phyloP scores from a whole-genome alignment of 2,888 invertebrate genomes.

The Lumbricus terrestris region DNA sequence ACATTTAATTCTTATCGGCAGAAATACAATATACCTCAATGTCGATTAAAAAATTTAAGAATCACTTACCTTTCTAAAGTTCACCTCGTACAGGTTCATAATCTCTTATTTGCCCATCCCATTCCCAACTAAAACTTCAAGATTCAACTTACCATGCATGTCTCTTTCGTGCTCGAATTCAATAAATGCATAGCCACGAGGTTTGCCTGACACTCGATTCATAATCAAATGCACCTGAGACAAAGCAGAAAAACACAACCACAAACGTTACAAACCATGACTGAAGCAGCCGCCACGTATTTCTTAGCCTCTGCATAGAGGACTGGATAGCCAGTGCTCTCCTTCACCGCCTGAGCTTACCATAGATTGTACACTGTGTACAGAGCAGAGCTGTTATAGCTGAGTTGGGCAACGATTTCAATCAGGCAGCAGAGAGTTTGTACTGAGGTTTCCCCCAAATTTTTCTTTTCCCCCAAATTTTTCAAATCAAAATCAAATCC shows the following conservation, averaged over 20 bases:
- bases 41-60: not conserved
- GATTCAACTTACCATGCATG: constrained; percentile 95
- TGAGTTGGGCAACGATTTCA: no score
- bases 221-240: constrained; percentile 63
- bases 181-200: constrained; percentile 97
- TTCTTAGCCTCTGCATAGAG: no score
- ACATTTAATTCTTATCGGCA: not conserved
- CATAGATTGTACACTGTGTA: no score
- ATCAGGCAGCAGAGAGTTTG: no score
- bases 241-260: not conserved
- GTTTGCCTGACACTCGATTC: constrained; percentile 85
- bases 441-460: no score
- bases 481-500: no score
- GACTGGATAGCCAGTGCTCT: no score
- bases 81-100: not conserved
- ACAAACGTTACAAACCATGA: not conserved
- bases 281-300: no score
- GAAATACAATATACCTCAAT: not conserved
- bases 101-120: not conserved
- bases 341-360: no score
- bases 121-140: not conserved
- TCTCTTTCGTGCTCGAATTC: constrained; percentile 98
- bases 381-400: no score
- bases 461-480: no score
- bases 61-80: not conserved